Percentiles rank a stretch among this genome's conserved stretches.
phyloP scores from a whole-genome alignment of 30 jellyfish, hydroid and myxozoan species.

The Turritopsis rubra region DNA sequence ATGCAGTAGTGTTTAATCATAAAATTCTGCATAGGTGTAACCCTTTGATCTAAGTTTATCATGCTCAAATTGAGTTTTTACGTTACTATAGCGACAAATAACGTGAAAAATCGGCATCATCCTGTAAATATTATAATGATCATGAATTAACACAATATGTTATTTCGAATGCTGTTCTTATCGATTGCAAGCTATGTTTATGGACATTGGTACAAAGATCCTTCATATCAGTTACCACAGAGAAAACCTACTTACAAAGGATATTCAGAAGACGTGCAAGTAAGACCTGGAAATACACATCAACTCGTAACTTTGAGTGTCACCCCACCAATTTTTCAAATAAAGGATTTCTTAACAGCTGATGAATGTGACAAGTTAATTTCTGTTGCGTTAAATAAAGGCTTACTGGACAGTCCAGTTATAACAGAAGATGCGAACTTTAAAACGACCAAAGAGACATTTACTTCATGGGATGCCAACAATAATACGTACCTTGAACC shows the following conservation, averaged over 20 bases:
- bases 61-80: too few species aligned
- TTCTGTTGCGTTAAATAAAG: conserved; percentile 45
- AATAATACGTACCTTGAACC: conserved; percentile 38
- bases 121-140: neutral
- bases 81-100: too few species aligned
- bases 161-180: neutral
- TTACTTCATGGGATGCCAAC: conserved; percentile 63
- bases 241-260: conserved; percentile 8
- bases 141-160: neutral
- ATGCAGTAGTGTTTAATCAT: too few species aligned
- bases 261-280: conserved; percentile 4
- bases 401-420: conserved; percentile 48
- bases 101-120: too few species aligned
- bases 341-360: conserved; percentile 51
- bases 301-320: conserved; percentile 44
- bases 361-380: conserved; percentile 75
- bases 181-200: neutral
- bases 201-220: conserved; percentile 13
- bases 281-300: conserved; percentile 29
- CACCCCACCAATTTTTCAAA: conserved; percentile 58
- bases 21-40: too few species aligned
- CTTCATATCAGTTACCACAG: neutral
- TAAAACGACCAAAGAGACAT: conserved; percentile 41
- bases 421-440: conserved; percentile 27
- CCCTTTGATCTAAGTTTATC: too few species aligned